Base-by-base conservation (phyloP, 2,888 invertebrate genomes). In the Cecidostiba fungosa region DNA sequence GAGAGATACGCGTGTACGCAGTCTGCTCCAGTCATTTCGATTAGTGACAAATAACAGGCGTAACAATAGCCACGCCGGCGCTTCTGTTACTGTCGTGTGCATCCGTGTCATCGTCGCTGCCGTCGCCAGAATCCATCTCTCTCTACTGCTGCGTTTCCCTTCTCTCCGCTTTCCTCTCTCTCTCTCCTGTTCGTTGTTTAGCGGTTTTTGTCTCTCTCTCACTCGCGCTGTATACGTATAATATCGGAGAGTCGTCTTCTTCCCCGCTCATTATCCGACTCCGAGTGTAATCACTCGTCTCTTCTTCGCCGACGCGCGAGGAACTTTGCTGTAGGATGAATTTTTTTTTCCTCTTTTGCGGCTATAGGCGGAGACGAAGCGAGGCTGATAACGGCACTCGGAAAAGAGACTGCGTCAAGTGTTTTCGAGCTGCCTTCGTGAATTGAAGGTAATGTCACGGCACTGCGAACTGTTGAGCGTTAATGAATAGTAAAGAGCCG, bases 1-100 rank as follows among this genome's bases (percentile, higher is more conserved):
- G n/a, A n/a, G n/a, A n/a, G n/a, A n/a, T n/a, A n/a, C 69, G 47
- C 36, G 62, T 43, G 62, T 19, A 19, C 36, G 70, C 43, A 23
- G 54, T 54, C 72, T 86, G 84, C 82, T 69, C n/a, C 77, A 78
- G 86, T 83, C 83, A 77, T 86, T 86, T 86, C 86, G 86, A 86
- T 86, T 86, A 86, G 81, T 74, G 84, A 82, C 84, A 78, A 86
- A 84, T 84, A 86, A 77, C 84, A 59, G 77, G 79, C 83, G 83
- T 36, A 84, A 86, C 86, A 86, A 86, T 86, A 73, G 83, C 82
- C 70, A 70, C 43, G 59, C 36, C 47, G 23, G 70, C 62, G 26
- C 62, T n/a, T 12, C 54, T 47, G 50, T 23, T 32, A 69, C 83
- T 82, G 83, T 86, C 86, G 86, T 62, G 70, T 77, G 86, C 83